Percentiles rank a stretch among this genome's conserved stretches.
phyloP scores from a whole-genome alignment of 1,140 invertebrate species.

The Apis florea region DNA sequence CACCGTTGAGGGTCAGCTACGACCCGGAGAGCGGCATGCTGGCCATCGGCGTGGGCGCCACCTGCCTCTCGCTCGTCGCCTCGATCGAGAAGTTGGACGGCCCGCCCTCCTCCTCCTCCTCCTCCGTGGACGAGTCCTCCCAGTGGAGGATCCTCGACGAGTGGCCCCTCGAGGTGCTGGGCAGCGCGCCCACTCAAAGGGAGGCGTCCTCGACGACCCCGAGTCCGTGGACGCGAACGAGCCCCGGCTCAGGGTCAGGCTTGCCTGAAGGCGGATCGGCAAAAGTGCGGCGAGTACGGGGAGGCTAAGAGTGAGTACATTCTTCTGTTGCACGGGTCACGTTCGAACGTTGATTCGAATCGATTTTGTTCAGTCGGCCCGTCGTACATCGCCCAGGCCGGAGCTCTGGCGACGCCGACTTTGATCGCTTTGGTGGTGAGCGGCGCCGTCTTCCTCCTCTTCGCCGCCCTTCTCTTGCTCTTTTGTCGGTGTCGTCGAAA shows the following conservation, averaged over 20 bases:
- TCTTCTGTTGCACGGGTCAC: too few relatives aligned
- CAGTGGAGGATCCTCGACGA: slow-evolving; percentile 87
- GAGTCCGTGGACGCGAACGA: slow-evolving; percentile 78
- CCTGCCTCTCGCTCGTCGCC: slow-evolving; percentile 87
- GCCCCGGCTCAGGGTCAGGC: slow-evolving; percentile 86
- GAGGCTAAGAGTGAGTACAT: slow-evolving; percentile 88
- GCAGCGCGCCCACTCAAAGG: slow-evolving; percentile 84
- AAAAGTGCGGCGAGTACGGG: slow-evolving; percentile 90
- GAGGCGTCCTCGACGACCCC: slow-evolving; percentile 84
- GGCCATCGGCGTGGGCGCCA: slow-evolving; percentile 88
- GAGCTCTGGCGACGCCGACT: slow-evolving; percentile 87
- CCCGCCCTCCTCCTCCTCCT: not conserved
- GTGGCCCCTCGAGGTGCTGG: slow-evolving; percentile 85
- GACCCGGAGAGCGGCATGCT: slow-evolving; percentile 88
- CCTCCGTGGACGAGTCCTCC: slow-evolving; percentile 71
- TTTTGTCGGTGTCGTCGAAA: slow-evolving; percentile 93
- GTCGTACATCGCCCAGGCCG: slow-evolving; percentile 89
- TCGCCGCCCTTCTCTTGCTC: slow-evolving; percentile 88
- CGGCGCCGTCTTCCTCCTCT: slow-evolving; percentile 89
- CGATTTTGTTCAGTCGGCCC: slow-evolving; percentile 83
- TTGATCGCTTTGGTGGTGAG: slow-evolving; percentile 91
- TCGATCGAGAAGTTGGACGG: slow-evolving; percentile 85
- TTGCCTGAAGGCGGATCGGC: slow-evolving; percentile 89
- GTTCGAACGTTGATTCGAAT: not conserved
- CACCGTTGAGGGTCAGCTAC: slow-evolving; percentile 89